Base-by-base conservation (phyloP, 2,888 invertebrate genomes). In the Nasonia oneida region DNA sequence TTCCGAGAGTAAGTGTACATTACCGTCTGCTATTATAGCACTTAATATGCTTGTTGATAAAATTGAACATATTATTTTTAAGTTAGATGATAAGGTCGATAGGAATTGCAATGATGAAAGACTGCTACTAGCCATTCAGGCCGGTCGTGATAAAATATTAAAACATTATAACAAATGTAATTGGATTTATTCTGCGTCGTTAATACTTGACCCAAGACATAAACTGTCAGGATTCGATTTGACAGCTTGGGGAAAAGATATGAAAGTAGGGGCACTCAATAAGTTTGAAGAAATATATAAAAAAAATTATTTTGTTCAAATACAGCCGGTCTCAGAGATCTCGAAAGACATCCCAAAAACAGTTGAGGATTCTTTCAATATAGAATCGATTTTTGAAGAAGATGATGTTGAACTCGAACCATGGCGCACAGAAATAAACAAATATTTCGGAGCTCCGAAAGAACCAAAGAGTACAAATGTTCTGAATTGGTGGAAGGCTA, bases 161-260 rank as follows among this genome's bases (percentile, higher is more conserved):
- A 37, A 37, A 37, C 37, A 2, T 37, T 37, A 37, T 37, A 2
- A 37, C 4, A 85, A 85, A 74, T 82, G 73, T 39, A 82, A 85
- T 57, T 85, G 82, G 85, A 37, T 85, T 6, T 82, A 82, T 18
- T 82, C 73, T 18, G 79, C 78, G 0, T 81, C 86, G 1, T 37
- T 87, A 12, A 84, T 85, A n/a, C 53, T 85, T 37, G 81, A 84
- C 75, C 81, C 85, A 14, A 67, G 83, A 33, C 78, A 81, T 23
- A 84, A 85, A 71, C 18, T 50, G 3, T 77, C 73, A 29, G 23
- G 76, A 33, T 87, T 85, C 47, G 74, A 81, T 18, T 5, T 70
- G 14, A 78, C 81, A 4, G 29, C 39, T 4, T 84, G 86, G 84
- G 85, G 87, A 3, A 53, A 76, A 29, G 85, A 81, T n/a, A 15